Conservation (phyloP, 2,113 vertebrate genomes). For the Odontesthes bonariensis region DNA sequence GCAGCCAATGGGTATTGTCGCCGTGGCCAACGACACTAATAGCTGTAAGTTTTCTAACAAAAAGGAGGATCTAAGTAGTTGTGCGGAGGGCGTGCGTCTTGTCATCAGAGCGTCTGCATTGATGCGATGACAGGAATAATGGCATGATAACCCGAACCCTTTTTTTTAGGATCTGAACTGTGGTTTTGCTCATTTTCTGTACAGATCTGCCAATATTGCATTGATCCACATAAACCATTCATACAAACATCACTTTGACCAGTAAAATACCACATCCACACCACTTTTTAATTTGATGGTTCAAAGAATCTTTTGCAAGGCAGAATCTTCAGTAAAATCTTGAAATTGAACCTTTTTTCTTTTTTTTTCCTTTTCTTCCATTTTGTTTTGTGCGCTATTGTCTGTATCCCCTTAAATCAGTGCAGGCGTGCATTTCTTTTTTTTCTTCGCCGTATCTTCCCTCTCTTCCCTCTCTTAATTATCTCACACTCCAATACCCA, state of each 20-base stretch:
- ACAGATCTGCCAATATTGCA: neutral
- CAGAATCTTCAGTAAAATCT: too few relatives aligned
- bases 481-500: slow-evolving; percentile 9
- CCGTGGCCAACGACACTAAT: slow-evolving; percentile 98
- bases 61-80: neutral
- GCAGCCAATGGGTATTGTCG: slow-evolving; percentile 98
- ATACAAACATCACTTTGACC: neutral
- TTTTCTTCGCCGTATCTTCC: slow-evolving; percentile 1
- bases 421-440: neutral
- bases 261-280: neutral
- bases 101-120: neutral
- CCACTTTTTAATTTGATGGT: neutral
- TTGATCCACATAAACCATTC: neutral
- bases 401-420: slow-evolving; percentile 10
- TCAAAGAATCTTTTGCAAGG: neutral
- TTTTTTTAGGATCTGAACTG: too few relatives aligned
- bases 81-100: neutral
- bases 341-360: neutral
- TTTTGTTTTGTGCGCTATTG: neutral
- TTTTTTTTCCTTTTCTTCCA: neutral
- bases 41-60: slow-evolving; percentile 90
- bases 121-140: too few relatives aligned
- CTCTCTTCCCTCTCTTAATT: slow-evolving; percentile 41
- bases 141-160: too few relatives aligned
- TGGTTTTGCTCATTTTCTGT: too few relatives aligned